These are phyloP conservation scores for Diachasmimorpha longicaudata DNA, from an alignment of 1,140 invertebrate species.

Conservation along the genomic window DNA sequence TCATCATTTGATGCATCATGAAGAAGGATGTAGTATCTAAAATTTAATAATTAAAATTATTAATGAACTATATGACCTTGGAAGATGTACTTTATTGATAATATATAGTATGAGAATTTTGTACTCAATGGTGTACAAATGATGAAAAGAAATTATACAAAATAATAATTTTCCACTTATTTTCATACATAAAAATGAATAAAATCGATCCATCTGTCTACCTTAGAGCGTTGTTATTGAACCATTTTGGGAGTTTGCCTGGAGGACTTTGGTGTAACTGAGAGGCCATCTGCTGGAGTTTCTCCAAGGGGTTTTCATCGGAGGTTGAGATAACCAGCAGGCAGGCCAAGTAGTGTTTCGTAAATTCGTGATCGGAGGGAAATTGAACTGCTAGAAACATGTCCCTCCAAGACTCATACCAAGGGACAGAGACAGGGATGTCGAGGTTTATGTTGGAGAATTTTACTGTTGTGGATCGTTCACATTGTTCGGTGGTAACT, in stretches of 20 bases:
- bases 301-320: constrained; percentile 81
- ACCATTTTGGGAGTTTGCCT: constrained; percentile 89
- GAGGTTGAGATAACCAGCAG: constrained; percentile 83
- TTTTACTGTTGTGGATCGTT: constrained; percentile 66
- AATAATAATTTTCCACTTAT: no score
- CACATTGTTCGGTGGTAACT: constrained; percentile 75
- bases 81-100: no score
- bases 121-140: no score
- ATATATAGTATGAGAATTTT: no score
- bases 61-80: no score
- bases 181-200: no score
- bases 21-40: constrained; percentile 84
- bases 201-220: no score
- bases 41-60: no score
- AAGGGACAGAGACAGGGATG: constrained; percentile 81
- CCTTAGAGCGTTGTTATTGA: constrained; percentile 77
- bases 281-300: constrained; percentile 76
- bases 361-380: constrained; percentile 94
- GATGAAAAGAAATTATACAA: no score
- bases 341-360: constrained; percentile 91
- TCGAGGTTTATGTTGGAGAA: constrained; percentile 65
- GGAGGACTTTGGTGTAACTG: constrained; percentile 80
- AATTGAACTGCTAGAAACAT: constrained; percentile 88
- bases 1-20: constrained; percentile 77
- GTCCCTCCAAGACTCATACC: constrained; percentile 96